These are phyloP conservation scores for Nannoperca obscura DNA, from an alignment of 2,797 vertebrate genomes.

Conservation along the genomic window DNA sequence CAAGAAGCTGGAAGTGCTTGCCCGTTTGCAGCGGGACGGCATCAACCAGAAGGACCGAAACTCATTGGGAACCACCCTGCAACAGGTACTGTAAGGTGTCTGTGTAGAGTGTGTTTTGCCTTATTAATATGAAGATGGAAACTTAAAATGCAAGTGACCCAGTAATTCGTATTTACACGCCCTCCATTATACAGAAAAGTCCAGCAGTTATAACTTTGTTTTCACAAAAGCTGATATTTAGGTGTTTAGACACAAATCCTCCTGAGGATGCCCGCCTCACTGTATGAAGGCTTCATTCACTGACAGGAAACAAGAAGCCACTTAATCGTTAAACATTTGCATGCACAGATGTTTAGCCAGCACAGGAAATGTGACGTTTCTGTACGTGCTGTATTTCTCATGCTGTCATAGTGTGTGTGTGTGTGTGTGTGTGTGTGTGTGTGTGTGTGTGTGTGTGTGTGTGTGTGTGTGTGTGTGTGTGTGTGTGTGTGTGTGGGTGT, in stretches of 20 bases:
- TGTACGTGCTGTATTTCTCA: conserved; percentile 14
- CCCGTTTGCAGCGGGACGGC: conserved; percentile 91
- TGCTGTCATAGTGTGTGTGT: not conserved
- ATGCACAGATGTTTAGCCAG: conserved; percentile 62
- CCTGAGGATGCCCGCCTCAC: conserved; percentile 16
- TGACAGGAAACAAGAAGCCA: conserved; percentile 22
- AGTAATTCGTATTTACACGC: not conserved
- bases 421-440: conserved; percentile 7
- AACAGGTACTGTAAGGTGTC: conserved; percentile 84
- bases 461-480: too few relatives aligned
- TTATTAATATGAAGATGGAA: not conserved
- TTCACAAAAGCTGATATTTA: not conserved
- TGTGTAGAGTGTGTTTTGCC: not conserved
- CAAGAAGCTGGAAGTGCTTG: conserved; percentile 94
- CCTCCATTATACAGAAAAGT: not conserved
- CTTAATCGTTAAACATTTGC: conserved; percentile 52
- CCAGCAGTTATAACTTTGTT: not conserved
- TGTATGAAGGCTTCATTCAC: conserved; percentile 52
- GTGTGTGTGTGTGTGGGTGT: too few relatives aligned
- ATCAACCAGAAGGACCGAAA: conserved; percentile 93
- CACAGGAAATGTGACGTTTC: conserved; percentile 67
- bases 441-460: not conserved
- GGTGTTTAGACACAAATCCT: conserved; percentile 25
- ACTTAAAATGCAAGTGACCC: not conserved
- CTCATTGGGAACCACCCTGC: conserved; percentile 89